Evolutionary conservation across 2,797 vertebrate genomes (phyloP).

Genomic region (Nannoperca obscura): DNA sequence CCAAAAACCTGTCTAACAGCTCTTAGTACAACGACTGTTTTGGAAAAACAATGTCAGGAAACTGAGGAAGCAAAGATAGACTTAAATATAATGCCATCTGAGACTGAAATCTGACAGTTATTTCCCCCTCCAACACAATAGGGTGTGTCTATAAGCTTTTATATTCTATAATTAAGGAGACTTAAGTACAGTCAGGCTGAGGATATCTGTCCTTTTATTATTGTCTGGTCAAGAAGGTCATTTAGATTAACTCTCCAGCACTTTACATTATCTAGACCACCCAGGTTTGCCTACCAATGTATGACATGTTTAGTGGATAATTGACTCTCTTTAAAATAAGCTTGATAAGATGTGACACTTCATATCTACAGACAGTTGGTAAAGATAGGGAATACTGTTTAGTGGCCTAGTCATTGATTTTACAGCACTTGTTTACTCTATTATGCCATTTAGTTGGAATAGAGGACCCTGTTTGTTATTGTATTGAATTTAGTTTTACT

Average conservation of each 20-base stretch:
- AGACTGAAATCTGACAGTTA: conserved; percentile 47
- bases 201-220: conserved; percentile 46
- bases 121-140: conserved; percentile 26
- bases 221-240: conserved; percentile 25
- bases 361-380: not conserved
- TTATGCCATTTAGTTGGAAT: not conserved
- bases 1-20: conserved; percentile 38
- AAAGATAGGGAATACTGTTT: conserved; percentile 8
- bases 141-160: conserved; percentile 52
- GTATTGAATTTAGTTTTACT: not conserved
- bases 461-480: not conserved
- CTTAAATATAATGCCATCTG: conserved; percentile 34
- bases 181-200: conserved; percentile 19
- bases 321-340: conserved; percentile 16
- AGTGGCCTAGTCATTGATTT: not conserved
- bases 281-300: conserved; percentile 2
- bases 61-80: conserved; percentile 35
- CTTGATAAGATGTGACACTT: conserved; percentile 27
- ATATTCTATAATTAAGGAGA: conserved; percentile 38
- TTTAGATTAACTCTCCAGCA: conserved; percentile 24
- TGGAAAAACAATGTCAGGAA: conserved; percentile 70
- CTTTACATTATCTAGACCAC: conserved; percentile 18
- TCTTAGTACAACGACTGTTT: conserved; percentile 28
- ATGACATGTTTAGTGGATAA: conserved; percentile 7
- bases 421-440: not conserved